Evolutionary conservation across 2,888 invertebrate genomes (phyloP).

Genomic region (Netelia melanura): DNA sequence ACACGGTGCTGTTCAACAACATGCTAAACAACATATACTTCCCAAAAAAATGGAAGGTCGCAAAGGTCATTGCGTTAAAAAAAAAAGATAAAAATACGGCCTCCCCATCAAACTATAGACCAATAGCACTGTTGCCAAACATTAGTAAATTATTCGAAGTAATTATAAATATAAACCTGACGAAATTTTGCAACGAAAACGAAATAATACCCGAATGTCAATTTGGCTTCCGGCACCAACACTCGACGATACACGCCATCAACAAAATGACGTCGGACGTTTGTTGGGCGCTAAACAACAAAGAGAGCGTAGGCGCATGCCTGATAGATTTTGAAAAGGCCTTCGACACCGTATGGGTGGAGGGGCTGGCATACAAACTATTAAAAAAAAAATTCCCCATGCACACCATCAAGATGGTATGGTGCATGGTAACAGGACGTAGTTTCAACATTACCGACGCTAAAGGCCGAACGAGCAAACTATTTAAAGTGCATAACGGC

Average conservation of each 20-base stretch:
- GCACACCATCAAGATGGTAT: too few relatives aligned
- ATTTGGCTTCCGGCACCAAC: not conserved
- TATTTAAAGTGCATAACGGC: too few relatives aligned
- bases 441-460: too few relatives aligned
- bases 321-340: not conserved
- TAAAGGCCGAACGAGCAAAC: too few relatives aligned
- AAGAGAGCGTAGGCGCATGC: not conserved
- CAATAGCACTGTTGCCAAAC: not conserved
- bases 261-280: constrained; percentile 4
- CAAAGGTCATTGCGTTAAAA: constrained; percentile 1
- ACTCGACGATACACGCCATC: not conserved
- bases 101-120: not conserved
- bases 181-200: constrained; percentile 5
- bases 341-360: too few relatives aligned
- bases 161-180: too few relatives aligned
- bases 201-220: not conserved
- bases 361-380: too few relatives aligned
- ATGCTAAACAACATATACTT: not conserved
- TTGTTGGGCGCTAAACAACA: not conserved
- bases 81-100: not conserved
- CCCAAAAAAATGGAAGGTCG: not conserved
- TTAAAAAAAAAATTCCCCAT: too few relatives aligned
- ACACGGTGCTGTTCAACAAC: not conserved
- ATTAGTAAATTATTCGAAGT: not conserved
- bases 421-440: too few relatives aligned